Evolutionary conservation across 2,888 invertebrate species (phyloP).

Genomic region (Dolomedes plantarius): DNA sequence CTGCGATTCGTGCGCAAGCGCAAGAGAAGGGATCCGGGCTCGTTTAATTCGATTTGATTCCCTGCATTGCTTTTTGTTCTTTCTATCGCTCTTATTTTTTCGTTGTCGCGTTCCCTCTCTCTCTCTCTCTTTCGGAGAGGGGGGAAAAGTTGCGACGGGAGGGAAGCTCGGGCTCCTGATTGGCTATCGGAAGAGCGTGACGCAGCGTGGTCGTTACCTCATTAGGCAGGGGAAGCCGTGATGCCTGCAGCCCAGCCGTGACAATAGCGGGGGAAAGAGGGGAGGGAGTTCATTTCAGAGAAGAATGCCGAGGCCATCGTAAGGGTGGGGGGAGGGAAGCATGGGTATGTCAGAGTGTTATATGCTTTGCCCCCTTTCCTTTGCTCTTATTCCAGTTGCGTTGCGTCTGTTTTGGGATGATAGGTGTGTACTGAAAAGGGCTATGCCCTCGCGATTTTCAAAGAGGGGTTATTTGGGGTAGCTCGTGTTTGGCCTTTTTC

Average conservation of each 20-base stretch:
- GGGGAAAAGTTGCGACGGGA: no score
- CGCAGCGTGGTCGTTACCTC: slow-evolving; percentile 5
- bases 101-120: background rate
- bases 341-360: background rate
- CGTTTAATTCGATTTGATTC: slow-evolving; percentile 1
- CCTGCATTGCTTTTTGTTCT: background rate
- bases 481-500: no score
- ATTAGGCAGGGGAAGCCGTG: background rate
- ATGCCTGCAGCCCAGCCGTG: background rate
- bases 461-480: no score
- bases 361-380: background rate
- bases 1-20: background rate
- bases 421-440: no score
- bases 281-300: background rate
- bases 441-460: no score
- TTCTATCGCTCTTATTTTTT: background rate
- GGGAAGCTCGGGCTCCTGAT: background rate
- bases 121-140: no score
- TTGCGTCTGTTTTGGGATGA: no score
- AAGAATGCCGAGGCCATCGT: background rate
- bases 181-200: background rate
- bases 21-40: background rate
- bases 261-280: no score
- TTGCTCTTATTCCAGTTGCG: no score
- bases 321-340: no score